Evolutionary conservation across 2,797 vertebrate species (phyloP).

Genomic region (Cottoperca gobio): DNA sequence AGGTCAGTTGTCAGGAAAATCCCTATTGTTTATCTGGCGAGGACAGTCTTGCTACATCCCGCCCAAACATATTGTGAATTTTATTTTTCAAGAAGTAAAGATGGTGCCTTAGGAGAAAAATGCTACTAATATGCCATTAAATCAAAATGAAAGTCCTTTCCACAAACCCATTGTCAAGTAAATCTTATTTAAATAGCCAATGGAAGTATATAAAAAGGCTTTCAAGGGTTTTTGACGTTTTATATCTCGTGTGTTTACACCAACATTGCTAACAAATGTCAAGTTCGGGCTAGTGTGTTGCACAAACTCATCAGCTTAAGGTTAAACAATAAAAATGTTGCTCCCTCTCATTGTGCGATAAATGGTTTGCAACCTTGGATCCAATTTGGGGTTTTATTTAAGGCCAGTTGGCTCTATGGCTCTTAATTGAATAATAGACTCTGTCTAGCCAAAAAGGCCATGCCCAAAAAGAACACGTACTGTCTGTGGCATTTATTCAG

Average conservation of each 20-base stretch:
- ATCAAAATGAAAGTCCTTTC: constrained; percentile 3
- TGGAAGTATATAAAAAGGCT: not conserved
- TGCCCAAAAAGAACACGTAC: constrained; percentile 32
- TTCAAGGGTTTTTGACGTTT: constrained; percentile 27
- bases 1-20: constrained; percentile 18
- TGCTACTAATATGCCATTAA: not conserved
- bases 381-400: constrained; percentile 44
- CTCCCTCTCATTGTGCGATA: constrained; percentile 38
- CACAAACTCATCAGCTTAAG: constrained; percentile 55
- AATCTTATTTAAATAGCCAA: not conserved
- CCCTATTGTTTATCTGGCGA: not conserved
- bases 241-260: constrained; percentile 41
- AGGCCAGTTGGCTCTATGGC: constrained; percentile 47
- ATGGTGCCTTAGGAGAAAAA: not conserved
- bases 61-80: not conserved
- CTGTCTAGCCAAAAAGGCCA: constrained; percentile 63
- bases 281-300: constrained; percentile 41
- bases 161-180: not conserved
- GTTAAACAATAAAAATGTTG: constrained; percentile 55
- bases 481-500: constrained; percentile 71
- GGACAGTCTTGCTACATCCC: not conserved
- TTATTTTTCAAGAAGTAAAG: not conserved
- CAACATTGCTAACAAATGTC: constrained; percentile 44
- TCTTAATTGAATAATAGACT: constrained; percentile 70
- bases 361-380: constrained; percentile 39